Percentiles rank a stretch among this genome's conserved stretches.
Evolutionary conservation across 2,113 vertebrate genomes (phyloP).

Genomic region (Octodon degus): DNA sequence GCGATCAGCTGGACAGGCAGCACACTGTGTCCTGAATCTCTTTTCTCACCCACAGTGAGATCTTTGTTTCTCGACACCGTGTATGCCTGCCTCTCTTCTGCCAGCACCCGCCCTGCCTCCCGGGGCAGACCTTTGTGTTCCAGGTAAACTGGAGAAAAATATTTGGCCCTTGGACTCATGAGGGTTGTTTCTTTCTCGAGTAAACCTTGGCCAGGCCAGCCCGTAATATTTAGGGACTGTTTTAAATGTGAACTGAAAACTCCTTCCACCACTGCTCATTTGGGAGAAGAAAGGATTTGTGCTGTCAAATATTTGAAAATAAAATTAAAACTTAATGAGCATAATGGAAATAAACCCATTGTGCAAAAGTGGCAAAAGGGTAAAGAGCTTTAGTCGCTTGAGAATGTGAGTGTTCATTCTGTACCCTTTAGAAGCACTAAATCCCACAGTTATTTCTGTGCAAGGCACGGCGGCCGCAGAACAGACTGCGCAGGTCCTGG

Average conservation of each 20-base stretch:
- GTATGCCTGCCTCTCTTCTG: not conserved
- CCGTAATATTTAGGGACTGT: not conserved
- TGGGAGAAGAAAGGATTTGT: not conserved
- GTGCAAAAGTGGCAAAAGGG: not conserved
- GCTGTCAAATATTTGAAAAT: not conserved
- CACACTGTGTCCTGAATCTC: not conserved
- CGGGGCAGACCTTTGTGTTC: not conserved
- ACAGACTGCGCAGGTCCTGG: not conserved
- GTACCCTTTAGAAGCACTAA: not conserved
- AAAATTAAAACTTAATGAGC: not conserved
- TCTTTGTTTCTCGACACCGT: not conserved
- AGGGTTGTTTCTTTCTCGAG: not conserved
- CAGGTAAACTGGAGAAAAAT: not conserved
- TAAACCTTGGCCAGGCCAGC: not conserved
- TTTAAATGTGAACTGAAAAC: not conserved
- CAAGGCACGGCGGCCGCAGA: not conserved
- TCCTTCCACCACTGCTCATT: not conserved
- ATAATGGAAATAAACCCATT: not conserved
- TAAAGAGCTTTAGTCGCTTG: not conserved
- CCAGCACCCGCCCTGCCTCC: not conserved
- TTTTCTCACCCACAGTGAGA: not conserved
- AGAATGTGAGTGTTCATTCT: not conserved
- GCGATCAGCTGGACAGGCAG: not conserved
- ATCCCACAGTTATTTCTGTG: not conserved
- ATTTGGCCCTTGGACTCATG: accelerated